phyloP scores from a whole-genome alignment of 2,113 vertebrate genomes.

The Oxyruncus cristatus region DNA sequence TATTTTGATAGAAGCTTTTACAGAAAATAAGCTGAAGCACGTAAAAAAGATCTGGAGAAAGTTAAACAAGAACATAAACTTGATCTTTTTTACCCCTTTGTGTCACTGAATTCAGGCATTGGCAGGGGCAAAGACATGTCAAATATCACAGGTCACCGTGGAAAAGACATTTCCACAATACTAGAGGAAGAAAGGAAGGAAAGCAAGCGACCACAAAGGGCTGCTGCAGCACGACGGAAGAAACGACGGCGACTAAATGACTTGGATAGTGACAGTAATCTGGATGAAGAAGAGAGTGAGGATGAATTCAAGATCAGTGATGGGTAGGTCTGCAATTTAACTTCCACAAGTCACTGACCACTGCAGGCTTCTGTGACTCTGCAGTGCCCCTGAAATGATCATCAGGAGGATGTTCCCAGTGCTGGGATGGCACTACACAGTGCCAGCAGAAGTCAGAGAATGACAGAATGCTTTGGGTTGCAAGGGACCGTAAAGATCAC shows the following conservation, averaged over 20 bases:
- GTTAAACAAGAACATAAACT: neutral
- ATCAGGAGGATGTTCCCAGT: neutral
- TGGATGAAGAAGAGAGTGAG: constrained; percentile 93
- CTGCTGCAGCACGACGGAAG: constrained; percentile 75
- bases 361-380: neutral
- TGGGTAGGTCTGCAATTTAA: constrained; percentile 74
- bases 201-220: constrained; percentile 81
- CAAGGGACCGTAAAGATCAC: neutral
- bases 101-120: constrained; percentile 58
- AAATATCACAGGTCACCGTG: constrained; percentile 87
- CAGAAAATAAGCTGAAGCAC: neutral
- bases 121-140: constrained; percentile 83
- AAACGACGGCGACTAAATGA: constrained; percentile 93
- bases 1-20: neutral
- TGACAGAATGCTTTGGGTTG: neutral
- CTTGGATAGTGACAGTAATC: constrained; percentile 93
- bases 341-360: neutral
- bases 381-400: neutral
- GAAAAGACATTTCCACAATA: constrained; percentile 95
- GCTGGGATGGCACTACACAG: neutral
- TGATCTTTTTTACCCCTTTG: neutral
- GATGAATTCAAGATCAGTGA: constrained; percentile 96
- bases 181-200: constrained; percentile 87
- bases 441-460: neutral
- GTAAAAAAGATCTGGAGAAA: neutral